These are phyloP conservation scores for Machimus rusticus DNA, from an alignment of 2,888 invertebrate species.

Conservation along the genomic window DNA sequence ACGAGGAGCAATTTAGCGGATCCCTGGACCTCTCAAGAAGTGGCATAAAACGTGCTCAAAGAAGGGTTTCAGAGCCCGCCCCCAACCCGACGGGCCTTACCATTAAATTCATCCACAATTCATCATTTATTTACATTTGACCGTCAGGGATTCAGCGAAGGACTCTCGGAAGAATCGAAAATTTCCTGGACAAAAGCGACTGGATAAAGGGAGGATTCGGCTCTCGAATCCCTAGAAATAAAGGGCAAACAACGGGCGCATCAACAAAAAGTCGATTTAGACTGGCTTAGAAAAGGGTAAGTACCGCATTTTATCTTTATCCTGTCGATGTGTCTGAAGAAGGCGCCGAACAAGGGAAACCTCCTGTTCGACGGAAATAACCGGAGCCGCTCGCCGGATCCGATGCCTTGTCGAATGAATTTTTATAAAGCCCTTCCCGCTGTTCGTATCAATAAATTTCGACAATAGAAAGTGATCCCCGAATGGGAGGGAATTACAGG, in stretches of 20 bases:
- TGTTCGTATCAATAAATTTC: constrained; percentile 37
- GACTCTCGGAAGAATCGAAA: background rate
- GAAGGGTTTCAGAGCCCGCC: background rate
- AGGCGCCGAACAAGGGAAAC: background rate
- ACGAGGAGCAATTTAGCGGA: background rate
- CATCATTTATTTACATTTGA: constrained; percentile 31
- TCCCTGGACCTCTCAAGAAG: background rate
- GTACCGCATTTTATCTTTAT: constrained; percentile 36
- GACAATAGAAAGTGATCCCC: constrained; percentile 32
- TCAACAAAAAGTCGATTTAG: constrained; percentile 26
- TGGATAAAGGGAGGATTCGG: background rate
- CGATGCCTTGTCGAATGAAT: constrained; percentile 22
- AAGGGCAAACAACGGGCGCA: background rate
- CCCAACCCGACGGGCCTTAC: background rate
- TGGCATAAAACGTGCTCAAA: background rate
- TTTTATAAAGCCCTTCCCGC: constrained; percentile 27
- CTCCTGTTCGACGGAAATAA: background rate
- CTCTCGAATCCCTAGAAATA: background rate
- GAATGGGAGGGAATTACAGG: constrained; percentile 8
- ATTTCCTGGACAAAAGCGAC: background rate
- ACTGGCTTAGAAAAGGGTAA: constrained; percentile 30
- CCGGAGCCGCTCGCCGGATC: background rate
- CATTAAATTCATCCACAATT: constrained; percentile 31
- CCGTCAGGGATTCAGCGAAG: background rate
- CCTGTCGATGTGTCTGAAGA: constrained; percentile 15